Evolutionary conservation across 2,888 invertebrate genomes (phyloP), one percentile per base, ranked within the genome.

Genomic region (Callinectes sapidus): DNA sequence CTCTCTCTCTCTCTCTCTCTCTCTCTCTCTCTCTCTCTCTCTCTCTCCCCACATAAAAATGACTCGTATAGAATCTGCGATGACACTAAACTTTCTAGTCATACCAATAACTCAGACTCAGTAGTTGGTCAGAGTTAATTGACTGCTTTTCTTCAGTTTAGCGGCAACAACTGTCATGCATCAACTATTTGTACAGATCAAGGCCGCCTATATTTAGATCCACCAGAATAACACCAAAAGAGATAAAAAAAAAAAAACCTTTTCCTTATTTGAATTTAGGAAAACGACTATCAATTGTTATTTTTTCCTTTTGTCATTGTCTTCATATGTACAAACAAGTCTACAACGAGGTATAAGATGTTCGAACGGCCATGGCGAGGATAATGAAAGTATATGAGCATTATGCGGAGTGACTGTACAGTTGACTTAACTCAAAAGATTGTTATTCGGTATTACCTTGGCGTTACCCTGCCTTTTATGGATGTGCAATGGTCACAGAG

Each of bases 1-100:
- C 61, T 61, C 61, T 61, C 61, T 61, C 61, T 61, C 61, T 61
- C 61, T 61, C 61, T 61, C 61, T 85, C 39, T 39, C 85, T 85
- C 35, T 32, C 85, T 39, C 32, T 39, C 35, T 8, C 10, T 48
- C 48, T 48, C 48, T n/a, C 48, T 8, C 6, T 48, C 8, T 48
- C 10, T 10, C 5, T 48, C 48, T 48, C 10, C 8, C 10, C 23
- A 16, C 61, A 61, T 23, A 23, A 61, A 61, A 61, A 61, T 5
- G 23, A 61, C 10, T 61, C 2, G 23, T 23, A 5, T 5, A 13
- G 23, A 61, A 61, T 61, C 5, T 61, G 3, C 2, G 61, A 61
- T 61, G 13, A 61, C 61, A 61, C 48, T 48, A 48, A 48, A 48
- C 23, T 61, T 61, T 61, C 61, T 5, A 6, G 23, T 23, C 18